These are phyloP conservation scores for Drosophila prosaltans DNA, from an alignment of 1,140 invertebrate genomes.

Conservation along the genomic window DNA sequence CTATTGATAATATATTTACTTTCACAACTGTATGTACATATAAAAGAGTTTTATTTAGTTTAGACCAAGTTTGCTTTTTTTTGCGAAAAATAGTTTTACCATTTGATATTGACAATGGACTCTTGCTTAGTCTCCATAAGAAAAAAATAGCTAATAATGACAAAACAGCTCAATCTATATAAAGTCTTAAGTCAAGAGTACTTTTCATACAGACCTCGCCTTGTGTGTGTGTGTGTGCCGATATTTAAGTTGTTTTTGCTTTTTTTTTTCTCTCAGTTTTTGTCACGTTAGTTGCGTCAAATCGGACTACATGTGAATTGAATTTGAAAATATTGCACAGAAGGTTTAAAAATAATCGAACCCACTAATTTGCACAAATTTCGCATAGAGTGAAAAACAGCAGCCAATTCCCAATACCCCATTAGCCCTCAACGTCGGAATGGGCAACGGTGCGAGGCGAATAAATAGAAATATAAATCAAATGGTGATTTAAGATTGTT, in stretches of 20 bases:
- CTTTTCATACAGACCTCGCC: not conserved
- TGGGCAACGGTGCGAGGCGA: not conserved
- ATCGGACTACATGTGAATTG: conserved; percentile 57
- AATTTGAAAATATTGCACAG: conserved; percentile 72
- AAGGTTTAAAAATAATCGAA: conserved; percentile 65
- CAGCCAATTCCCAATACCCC: not conserved
- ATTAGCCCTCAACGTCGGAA: not conserved
- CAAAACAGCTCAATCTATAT: no score
- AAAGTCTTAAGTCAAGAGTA: no score
- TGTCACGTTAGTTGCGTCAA: conserved; percentile 61
- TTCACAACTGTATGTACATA: no score
- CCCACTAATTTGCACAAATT: conserved; percentile 51
- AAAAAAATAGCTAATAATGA: no score
- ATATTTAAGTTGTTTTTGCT: conserved; percentile 22
- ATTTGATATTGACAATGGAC: no score
- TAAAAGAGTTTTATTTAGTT: no score
- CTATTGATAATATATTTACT: no score
- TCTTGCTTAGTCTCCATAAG: no score
- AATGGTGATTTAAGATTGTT: conserved; percentile 51
- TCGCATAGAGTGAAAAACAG: conserved; percentile 20
- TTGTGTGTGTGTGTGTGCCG: not conserved
- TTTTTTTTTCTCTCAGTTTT: conserved; percentile 16
- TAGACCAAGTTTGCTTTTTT: no score
- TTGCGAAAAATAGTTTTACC: no score
- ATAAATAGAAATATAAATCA: conserved; percentile 45